Conservation (phyloP, 2,888 invertebrate genomes). For the Drosophila conformis region DNA sequence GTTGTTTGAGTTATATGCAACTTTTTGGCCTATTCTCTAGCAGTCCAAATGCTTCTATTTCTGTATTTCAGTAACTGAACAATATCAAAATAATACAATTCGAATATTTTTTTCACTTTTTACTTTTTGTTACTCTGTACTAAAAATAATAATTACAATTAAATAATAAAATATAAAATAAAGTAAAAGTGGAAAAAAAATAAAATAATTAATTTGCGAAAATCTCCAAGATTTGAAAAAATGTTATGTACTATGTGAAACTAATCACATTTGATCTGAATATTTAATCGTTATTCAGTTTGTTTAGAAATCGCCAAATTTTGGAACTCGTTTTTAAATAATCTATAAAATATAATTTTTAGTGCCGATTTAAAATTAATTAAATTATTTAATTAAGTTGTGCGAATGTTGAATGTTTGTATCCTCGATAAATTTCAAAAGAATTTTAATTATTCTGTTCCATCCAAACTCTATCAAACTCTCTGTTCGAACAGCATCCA, state of each 20-base stretch:
- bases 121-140: background rate
- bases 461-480: background rate
- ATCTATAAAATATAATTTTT: background rate
- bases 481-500: background rate
- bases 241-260: background rate
- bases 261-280: background rate
- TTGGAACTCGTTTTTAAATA: background rate
- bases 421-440: background rate
- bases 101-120: no score
- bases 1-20: conserved; percentile 8
- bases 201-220: accelerated
- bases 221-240: background rate
- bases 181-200: background rate
- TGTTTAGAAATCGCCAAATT: background rate
- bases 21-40: background rate
- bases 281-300: background rate
- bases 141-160: background rate
- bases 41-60: background rate
- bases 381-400: background rate
- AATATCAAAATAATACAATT: background rate
- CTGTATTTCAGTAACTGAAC: background rate
- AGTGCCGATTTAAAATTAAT: background rate
- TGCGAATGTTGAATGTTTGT: background rate
- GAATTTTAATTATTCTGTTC: background rate
- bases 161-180: background rate